These are phyloP conservation scores for Enteromius paludinosus DNA, from an alignment of 2,797 vertebrate genomes.

Conservation along the genomic window DNA sequence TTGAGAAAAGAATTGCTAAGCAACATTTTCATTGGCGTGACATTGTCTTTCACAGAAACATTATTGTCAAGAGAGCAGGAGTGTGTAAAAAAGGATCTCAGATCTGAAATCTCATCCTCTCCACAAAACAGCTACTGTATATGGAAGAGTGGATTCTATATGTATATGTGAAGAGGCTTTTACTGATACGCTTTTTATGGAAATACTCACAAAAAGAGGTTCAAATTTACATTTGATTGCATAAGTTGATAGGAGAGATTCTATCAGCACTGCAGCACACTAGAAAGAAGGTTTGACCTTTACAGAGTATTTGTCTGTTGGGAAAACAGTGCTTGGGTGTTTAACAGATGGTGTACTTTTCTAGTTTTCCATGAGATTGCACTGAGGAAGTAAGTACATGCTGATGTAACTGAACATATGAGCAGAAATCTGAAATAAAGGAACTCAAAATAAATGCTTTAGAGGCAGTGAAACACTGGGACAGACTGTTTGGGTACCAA, in stretches of 20 bases:
- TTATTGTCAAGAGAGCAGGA: background rate
- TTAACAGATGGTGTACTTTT: constrained; percentile 30
- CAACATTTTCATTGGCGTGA: background rate
- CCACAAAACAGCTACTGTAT: background rate
- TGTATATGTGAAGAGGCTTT: background rate
- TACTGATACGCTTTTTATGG: background rate
- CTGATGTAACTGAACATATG: background rate
- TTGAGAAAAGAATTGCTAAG: background rate
- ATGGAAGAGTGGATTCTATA: constrained; percentile 1
- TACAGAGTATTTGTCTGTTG: constrained; percentile 13
- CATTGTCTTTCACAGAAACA: background rate
- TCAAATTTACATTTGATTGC: constrained; percentile 7
- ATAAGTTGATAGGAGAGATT: constrained; percentile 3
- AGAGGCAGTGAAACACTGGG: background rate
- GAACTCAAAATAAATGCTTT: background rate
- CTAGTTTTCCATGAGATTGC: background rate
- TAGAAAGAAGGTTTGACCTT: constrained; percentile 16
- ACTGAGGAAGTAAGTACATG: background rate
- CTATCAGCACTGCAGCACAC: background rate
- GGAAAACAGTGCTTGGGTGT: constrained; percentile 21
- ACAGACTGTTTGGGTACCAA: background rate
- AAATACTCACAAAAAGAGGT: background rate
- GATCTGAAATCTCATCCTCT: background rate
- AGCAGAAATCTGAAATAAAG: background rate
- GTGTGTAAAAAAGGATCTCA: background rate